Percentiles rank a stretch among this genome's conserved stretches.
Conservation (phyloP, 1,140 invertebrate species). For the Heliconius congener region DNA sequence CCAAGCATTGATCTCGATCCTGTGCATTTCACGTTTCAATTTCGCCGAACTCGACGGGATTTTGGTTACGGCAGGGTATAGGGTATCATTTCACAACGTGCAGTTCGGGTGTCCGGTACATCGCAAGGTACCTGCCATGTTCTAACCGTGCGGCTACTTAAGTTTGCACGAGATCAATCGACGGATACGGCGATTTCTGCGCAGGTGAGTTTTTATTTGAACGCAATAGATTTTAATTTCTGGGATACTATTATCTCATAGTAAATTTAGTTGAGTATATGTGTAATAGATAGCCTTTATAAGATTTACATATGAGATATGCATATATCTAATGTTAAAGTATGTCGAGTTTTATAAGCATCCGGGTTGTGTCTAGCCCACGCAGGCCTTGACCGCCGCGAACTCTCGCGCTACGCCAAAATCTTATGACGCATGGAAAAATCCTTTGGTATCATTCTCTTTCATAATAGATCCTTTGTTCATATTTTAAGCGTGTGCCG, state of each 20-base stretch:
- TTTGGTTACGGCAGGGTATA: slow-evolving; percentile 41
- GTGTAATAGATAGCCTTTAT: background rate
- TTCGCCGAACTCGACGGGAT: slow-evolving; percentile 38
- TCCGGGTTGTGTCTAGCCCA: slow-evolving; percentile 72
- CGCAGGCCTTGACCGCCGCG: slow-evolving; percentile 71
- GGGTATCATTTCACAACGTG: slow-evolving; percentile 43
- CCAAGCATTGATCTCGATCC: slow-evolving; percentile 34
- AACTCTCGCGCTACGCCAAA: slow-evolving; percentile 51
- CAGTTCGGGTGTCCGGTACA: slow-evolving; percentile 52
- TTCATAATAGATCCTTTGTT: slow-evolving; percentile 39
- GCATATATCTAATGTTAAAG: background rate
- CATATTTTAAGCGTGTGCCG: background rate
- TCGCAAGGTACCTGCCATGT: slow-evolving; percentile 42
- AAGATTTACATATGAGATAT: background rate
- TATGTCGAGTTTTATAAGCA: slow-evolving; percentile 41
- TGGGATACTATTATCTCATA: background rate
- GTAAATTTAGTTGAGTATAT: background rate
- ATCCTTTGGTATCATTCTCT: slow-evolving; percentile 31
- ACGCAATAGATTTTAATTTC: slow-evolving; percentile 20
- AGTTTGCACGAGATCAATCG: slow-evolving; percentile 45
- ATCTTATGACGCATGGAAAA: slow-evolving; percentile 49
- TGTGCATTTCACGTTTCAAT: slow-evolving; percentile 36
- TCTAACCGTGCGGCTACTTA: slow-evolving; percentile 42
- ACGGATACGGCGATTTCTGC: slow-evolving; percentile 40
- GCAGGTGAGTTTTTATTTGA: slow-evolving; percentile 40